These are phyloP conservation scores for Herminia tarsipennalis DNA, from an alignment of 2,888 invertebrate species.

Conservation along the genomic window DNA sequence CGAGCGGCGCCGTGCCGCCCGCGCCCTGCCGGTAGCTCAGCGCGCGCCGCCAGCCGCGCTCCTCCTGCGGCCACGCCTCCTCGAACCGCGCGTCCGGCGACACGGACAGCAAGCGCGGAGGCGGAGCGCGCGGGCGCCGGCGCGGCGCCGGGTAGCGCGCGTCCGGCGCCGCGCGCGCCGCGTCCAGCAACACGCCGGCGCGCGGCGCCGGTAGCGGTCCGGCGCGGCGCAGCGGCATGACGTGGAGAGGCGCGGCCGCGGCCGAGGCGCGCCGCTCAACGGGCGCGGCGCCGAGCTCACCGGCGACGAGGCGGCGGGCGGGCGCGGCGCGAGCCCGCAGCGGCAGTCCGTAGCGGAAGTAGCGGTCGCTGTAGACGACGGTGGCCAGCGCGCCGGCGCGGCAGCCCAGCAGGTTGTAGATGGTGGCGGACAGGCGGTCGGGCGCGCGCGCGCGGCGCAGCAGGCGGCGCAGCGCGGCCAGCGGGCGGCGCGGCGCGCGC, in stretches of 20 bases:
- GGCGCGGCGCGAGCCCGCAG: constrained; percentile 53
- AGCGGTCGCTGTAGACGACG: constrained; percentile 81
- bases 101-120: constrained; percentile 35
- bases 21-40: constrained; percentile 43
- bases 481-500: constrained; percentile 45
- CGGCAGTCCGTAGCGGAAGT: constrained; percentile 76
- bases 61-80: constrained; percentile 23
- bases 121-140: constrained; percentile 31
- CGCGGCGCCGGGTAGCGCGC: constrained; percentile 10
- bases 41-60: constrained; percentile 28
- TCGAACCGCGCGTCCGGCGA: constrained; percentile 37
- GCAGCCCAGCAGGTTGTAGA: constrained; percentile 45
- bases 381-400: constrained; percentile 63
- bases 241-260: constrained; percentile 28
- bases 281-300: constrained; percentile 45
- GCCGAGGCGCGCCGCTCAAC: constrained; percentile 37
- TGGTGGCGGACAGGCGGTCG: constrained; percentile 25
- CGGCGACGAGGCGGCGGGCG: constrained; percentile 38
- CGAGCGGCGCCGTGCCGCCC: constrained; percentile 34
- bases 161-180: constrained; percentile 28
- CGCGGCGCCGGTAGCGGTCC: constrained; percentile 26
- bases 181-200: constrained; percentile 23
- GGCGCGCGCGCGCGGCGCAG: constrained; percentile 44
- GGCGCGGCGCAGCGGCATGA: constrained; percentile 27
- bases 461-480: constrained; percentile 40